Conservation (phyloP, 1,140 invertebrate genomes). For the Agrypnia vestita region DNA sequence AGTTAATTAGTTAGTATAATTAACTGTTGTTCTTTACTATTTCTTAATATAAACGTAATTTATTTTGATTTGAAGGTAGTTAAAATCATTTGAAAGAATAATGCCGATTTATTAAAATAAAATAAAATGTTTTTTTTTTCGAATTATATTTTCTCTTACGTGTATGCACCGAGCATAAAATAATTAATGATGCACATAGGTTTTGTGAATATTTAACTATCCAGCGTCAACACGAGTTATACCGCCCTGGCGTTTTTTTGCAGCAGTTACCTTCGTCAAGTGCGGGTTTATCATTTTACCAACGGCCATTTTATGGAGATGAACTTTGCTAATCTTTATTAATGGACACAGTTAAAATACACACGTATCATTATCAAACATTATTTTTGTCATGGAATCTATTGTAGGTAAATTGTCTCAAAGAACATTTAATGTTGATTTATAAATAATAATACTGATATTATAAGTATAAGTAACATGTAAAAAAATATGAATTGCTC, state of each 20-base stretch:
- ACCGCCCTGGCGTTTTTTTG: conserved; percentile 24
- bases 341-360: conserved; percentile 10
- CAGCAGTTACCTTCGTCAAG: conserved; percentile 10
- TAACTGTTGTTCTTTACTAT: no score
- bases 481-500: no score
- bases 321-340: conserved; percentile 41
- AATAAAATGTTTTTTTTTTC: no score
- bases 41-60: no score
- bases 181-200: not conserved
- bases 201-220: not conserved
- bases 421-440: not conserved
- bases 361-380: not conserved
- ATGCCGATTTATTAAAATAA: no score
- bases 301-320: conserved; percentile 28
- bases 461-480: no score
- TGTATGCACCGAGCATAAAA: not conserved
- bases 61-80: no score
- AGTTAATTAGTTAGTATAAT: no score
- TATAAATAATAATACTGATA: no score
- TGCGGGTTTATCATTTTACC: not conserved
- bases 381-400: not conserved
- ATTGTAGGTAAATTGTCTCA: conserved; percentile 6
- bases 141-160: not conserved
- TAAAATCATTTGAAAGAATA: no score
- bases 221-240: not conserved